phyloP scores from a whole-genome alignment of 2,797 vertebrate species.

The Cryptoblepharus egeriae region DNA sequence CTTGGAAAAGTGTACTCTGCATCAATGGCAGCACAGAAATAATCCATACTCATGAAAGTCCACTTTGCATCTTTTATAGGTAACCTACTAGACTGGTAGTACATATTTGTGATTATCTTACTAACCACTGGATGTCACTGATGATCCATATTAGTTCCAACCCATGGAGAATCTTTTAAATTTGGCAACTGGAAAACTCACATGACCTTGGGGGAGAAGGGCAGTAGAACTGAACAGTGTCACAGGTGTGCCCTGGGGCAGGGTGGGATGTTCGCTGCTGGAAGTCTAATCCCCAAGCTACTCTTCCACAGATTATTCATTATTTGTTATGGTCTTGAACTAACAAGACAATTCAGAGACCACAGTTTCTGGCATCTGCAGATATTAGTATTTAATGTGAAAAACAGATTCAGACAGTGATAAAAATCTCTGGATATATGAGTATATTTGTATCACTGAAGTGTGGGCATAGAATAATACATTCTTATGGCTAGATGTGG shows the following conservation, averaged over 20 bases:
- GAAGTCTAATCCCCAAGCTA: neutral
- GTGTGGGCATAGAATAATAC: neutral
- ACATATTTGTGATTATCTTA: conserved; percentile 50
- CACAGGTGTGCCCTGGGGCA: neutral
- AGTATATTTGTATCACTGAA: neutral
- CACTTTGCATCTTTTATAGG: neutral
- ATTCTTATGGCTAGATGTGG: neutral
- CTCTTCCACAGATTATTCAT: neutral
- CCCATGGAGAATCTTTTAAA: conserved; percentile 34
- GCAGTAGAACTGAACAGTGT: neutral
- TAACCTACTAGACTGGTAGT: neutral
- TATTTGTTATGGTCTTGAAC: neutral
- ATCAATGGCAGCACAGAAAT: neutral
- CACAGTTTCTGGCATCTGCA: neutral
- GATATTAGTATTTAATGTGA: neutral
- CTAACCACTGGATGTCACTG: conserved; percentile 70
- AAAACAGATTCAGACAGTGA: conserved; percentile 16
- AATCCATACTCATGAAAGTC: neutral
- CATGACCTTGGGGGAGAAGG: conserved; percentile 8
- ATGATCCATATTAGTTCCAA: conserved; percentile 61
- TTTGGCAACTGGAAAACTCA: conserved; percentile 24
- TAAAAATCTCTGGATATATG: neutral
- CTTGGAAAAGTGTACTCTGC: neutral
- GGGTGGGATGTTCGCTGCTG: neutral
- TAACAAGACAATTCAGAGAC: neutral